Conservation (phyloP, 2,888 invertebrate species). For the Mesochorus sp. region DNA sequence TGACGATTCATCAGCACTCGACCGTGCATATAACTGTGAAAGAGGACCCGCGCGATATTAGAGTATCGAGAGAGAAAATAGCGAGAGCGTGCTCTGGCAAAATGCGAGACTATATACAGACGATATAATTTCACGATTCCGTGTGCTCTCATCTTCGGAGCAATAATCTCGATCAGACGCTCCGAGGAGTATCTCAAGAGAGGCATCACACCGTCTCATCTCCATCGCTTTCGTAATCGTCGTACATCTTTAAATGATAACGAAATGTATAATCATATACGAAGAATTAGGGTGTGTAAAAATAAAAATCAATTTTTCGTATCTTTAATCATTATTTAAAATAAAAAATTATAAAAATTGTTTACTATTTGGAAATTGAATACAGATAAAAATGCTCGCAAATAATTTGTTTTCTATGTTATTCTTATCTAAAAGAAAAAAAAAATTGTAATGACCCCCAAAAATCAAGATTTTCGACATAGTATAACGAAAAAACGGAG, state of each 20-base stretch:
- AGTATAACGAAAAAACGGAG: too few species aligned
- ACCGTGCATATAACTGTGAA: slow-evolving; percentile 51
- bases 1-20: slow-evolving; percentile 73
- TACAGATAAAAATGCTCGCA: too few species aligned
- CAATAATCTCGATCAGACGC: slow-evolving; percentile 69
- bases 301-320: too few species aligned
- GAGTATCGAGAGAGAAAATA: slow-evolving; percentile 43
- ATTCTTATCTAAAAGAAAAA: too few species aligned
- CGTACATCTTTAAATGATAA: slow-evolving; percentile 72
- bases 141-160: slow-evolving; percentile 71
- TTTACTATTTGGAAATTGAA: too few species aligned
- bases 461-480: too few species aligned
- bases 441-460: too few species aligned
- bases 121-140: slow-evolving; percentile 70
- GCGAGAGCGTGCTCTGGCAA: slow-evolving; percentile 20
- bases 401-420: too few species aligned
- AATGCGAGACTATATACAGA: slow-evolving; percentile 1
- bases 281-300: slow-evolving; percentile 5
- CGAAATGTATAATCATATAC: slow-evolving; percentile 63
- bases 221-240: slow-evolving; percentile 70
- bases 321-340: too few species aligned
- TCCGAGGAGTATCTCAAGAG: slow-evolving; percentile 55
- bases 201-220: slow-evolving; percentile 60
- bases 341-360: too few species aligned
- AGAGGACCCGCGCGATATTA: slow-evolving; percentile 58